These are phyloP conservation scores for Bombycilla garrulus DNA, from an alignment of 2,113 vertebrate species.

Conservation along the genomic window DNA sequence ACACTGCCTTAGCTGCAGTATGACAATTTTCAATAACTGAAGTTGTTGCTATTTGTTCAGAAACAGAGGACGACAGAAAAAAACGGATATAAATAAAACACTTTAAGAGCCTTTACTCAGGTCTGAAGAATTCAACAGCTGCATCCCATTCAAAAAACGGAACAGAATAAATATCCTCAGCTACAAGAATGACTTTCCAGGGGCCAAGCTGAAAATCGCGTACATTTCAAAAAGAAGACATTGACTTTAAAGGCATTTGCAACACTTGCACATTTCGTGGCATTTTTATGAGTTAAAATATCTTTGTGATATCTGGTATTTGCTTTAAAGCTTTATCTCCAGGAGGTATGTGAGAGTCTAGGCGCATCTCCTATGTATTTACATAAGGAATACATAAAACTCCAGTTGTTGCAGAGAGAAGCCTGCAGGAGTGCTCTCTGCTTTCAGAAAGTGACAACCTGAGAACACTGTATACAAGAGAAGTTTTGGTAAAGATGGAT, in stretches of 20 bases:
- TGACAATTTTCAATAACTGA: not conserved
- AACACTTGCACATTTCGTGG: not conserved
- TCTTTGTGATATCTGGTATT: not conserved
- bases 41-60: not conserved
- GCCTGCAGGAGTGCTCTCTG: not conserved
- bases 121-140: slow-evolving; percentile 60
- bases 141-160: slow-evolving; percentile 46
- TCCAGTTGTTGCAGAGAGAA: not conserved
- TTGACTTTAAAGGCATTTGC: not conserved
- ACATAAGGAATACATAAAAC: not conserved
- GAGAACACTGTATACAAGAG: not conserved
- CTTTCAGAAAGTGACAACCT: not conserved
- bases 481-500: not conserved
- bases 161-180: slow-evolving; percentile 37
- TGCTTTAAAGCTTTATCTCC: not conserved
- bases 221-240: not conserved
- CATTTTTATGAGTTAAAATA: not conserved
- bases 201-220: not conserved
- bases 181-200: not conserved
- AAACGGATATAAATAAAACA: not conserved
- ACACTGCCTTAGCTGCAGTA: not conserved
- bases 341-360: not conserved
- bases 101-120: slow-evolving; percentile 27
- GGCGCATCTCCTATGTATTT: not conserved
- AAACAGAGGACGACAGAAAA: not conserved